Percentiles rank a stretch among this genome's conserved stretches.
phyloP scores from a whole-genome alignment of 2,113 vertebrate genomes.

The Siphamia tubifer region DNA sequence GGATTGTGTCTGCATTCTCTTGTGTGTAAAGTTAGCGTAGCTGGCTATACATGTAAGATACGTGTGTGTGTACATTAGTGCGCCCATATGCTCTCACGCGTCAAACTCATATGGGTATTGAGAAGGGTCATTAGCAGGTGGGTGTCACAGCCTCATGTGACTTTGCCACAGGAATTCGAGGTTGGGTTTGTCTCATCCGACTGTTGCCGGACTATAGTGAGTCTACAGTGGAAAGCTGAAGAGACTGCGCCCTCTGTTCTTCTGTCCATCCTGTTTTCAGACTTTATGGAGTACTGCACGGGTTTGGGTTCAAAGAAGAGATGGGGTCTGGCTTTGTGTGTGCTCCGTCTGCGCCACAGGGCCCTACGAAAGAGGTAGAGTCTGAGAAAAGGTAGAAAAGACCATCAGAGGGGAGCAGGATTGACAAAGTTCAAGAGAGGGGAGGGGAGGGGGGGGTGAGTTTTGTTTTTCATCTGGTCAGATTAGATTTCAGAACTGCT shows the following conservation, averaged over 20 bases:
- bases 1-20: background rate
- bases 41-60: background rate
- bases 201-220: background rate
- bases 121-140: constrained; percentile 45
- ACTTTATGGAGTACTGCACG: constrained; percentile 61
- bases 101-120: background rate
- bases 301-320: constrained; percentile 43
- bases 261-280: background rate
- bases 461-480: too few relatives aligned
- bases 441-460: too few relatives aligned
- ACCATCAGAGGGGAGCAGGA: background rate
- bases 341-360: constrained; percentile 74
- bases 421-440: background rate
- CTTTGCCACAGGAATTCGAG: constrained; percentile 51
- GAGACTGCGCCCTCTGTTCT: background rate
- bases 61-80: background rate
- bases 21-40: background rate
- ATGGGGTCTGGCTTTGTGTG: constrained; percentile 72
- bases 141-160: constrained; percentile 66
- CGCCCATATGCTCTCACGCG: background rate
- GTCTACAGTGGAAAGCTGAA: background rate
- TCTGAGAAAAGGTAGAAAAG: background rate
- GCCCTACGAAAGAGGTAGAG: constrained; percentile 72
- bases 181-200: constrained; percentile 31
- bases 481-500: background rate